Evolutionary conservation across 1,140 invertebrate species (phyloP).

Genomic region (Drosophila malerkotliana): DNA sequence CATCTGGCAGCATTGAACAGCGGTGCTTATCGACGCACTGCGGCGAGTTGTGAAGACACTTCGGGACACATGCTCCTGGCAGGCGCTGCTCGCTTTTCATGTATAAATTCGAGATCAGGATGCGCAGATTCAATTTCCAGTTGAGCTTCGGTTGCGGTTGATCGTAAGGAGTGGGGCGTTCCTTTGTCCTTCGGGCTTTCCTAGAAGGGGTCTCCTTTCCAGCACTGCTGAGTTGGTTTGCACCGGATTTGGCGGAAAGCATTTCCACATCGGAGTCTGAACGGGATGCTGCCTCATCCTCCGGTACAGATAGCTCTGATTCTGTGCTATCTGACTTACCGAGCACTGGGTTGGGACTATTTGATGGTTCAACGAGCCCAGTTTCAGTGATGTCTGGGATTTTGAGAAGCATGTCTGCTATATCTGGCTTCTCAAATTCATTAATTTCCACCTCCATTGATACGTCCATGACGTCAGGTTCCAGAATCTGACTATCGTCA

Average conservation of each 20-base stretch:
- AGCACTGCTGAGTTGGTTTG: background rate
- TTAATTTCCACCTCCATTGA: slow-evolving; percentile 4
- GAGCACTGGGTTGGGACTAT: background rate
- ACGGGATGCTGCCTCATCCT: background rate
- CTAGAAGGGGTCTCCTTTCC: background rate
- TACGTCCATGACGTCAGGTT: background rate
- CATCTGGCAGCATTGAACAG: slow-evolving; percentile 53
- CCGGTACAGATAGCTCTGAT: background rate
- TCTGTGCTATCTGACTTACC: background rate
- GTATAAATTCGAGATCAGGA: slow-evolving; percentile 62
- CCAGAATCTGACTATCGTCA: background rate
- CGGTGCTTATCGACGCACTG: slow-evolving; percentile 55
- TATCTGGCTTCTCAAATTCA: background rate
- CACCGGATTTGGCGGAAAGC: background rate
- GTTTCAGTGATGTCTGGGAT: background rate
- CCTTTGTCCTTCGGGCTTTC: slow-evolving; percentile 3
- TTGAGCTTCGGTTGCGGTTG: slow-evolving; percentile 13
- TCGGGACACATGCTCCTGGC: slow-evolving; percentile 51
- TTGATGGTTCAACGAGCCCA: no score
- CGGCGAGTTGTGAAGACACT: slow-evolving; percentile 56
- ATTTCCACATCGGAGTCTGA: slow-evolving; percentile 16
- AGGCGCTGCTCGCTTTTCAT: slow-evolving; percentile 54
- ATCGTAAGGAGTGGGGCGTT: background rate
- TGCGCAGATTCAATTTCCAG: slow-evolving; percentile 54
- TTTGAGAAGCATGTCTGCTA: background rate